Conservation (phyloP, 2,888 invertebrate species). For the Exephanes ischioxanthus region DNA sequence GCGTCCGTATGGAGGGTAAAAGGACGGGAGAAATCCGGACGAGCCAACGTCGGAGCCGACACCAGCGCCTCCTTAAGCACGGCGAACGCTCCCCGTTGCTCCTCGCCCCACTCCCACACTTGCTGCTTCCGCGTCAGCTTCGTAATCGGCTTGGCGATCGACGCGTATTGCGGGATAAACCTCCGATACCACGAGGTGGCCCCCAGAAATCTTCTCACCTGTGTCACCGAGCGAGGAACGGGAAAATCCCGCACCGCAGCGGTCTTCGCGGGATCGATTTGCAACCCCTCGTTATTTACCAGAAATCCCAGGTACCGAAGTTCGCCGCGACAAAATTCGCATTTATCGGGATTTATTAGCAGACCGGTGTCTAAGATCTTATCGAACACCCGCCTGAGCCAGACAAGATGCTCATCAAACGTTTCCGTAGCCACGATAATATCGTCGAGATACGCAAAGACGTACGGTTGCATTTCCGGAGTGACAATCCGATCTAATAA, state of each 20-base stretch:
- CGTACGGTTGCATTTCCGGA: constrained; percentile 58
- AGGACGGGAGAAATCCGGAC: constrained; percentile 12
- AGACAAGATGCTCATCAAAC: constrained; percentile 58
- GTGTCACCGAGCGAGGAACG: too few relatives aligned
- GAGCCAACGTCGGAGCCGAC: constrained; percentile 16
- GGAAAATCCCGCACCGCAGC: too few relatives aligned
- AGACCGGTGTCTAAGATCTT: constrained; percentile 28
- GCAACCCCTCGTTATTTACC: too few relatives aligned
- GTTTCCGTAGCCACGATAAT: constrained; percentile 60
- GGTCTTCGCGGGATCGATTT: too few relatives aligned
- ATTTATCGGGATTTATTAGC: constrained; percentile 34
- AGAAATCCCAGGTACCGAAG: too few relatives aligned
- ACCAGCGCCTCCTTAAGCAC: not conserved
- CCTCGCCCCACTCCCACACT: constrained; percentile 1
- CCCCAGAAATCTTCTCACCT: too few relatives aligned
- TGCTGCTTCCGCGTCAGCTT: too few relatives aligned
- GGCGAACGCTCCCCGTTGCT: not conserved
- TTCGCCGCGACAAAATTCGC: not conserved
- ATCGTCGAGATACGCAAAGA: constrained; percentile 67
- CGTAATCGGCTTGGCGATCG: too few relatives aligned
- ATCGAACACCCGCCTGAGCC: constrained; percentile 38
- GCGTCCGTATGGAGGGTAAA: constrained; percentile 69
- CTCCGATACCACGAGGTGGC: too few relatives aligned
- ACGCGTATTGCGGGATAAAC: too few relatives aligned
- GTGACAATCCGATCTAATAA: constrained; percentile 69